phyloP scores from a whole-genome alignment of 2,888 invertebrate species.

The Tenthredo livida region DNA sequence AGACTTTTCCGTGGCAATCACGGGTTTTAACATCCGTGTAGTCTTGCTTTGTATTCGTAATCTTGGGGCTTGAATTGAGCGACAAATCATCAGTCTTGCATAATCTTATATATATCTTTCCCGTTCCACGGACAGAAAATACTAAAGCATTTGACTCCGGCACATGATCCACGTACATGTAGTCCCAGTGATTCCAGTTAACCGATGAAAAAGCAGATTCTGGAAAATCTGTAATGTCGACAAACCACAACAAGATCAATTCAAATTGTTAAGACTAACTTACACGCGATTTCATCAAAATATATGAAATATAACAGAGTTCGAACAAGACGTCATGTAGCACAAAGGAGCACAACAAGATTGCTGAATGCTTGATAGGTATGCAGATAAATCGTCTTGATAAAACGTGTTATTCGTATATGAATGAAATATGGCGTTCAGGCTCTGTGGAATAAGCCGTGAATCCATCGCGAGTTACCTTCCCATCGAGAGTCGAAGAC shows the following conservation, averaged over 20 bases:
- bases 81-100: neutral
- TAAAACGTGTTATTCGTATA: no score
- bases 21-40: neutral
- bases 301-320: neutral
- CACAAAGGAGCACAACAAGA: neutral
- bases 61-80: neutral
- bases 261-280: neutral
- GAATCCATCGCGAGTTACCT: neutral
- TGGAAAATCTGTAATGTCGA: neutral
- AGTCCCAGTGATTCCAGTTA: neutral
- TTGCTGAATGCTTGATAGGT: neutral
- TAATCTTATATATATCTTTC: neutral
- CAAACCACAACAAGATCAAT: neutral
- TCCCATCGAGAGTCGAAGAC: constrained; percentile 22
- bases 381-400: no score
- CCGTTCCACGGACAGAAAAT: neutral
- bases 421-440: neutral
- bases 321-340: neutral
- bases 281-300: neutral
- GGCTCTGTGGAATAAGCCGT: neutral
- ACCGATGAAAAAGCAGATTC: neutral
- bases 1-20: neutral
- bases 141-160: neutral
- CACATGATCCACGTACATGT: neutral
- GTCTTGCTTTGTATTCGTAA: neutral